phyloP scores from a whole-genome alignment of 2,888 invertebrate genomes.

The Lissocephala sabroskyi region DNA sequence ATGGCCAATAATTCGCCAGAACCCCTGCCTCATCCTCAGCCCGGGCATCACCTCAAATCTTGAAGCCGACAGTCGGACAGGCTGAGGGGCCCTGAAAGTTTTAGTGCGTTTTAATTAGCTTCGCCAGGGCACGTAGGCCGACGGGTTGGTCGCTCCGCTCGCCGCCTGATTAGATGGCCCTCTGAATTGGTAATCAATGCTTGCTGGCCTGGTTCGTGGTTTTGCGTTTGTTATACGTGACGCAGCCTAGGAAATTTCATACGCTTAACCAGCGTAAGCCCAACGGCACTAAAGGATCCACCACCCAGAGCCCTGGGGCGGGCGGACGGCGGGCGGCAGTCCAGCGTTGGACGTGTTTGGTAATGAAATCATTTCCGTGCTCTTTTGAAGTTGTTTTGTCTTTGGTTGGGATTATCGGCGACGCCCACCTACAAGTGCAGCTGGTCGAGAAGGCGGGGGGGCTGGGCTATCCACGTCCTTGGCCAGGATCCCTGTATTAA shows the following conservation, averaged over 20 bases:
- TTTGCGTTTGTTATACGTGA: constrained; percentile 55
- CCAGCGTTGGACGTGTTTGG: constrained; percentile 53
- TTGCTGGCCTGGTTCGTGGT: too few species aligned
- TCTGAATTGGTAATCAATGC: constrained; percentile 71
- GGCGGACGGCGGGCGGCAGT: too few species aligned
- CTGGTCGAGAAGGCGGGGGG: too few species aligned
- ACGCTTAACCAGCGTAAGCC: not conserved
- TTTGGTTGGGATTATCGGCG: constrained; percentile 45
- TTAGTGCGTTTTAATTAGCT: constrained; percentile 62
- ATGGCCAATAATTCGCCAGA: constrained; percentile 57
- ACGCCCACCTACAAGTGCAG: not conserved
- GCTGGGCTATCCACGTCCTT: too few species aligned
- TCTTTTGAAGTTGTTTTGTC: constrained; percentile 49
- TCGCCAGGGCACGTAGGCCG: constrained; percentile 35
- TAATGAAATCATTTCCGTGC: constrained; percentile 65
- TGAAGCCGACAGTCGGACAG: not conserved
- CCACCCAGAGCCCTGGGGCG: too few species aligned
- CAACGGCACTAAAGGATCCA: too few species aligned
- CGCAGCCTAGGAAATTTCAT: constrained; percentile 30
- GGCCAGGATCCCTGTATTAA: not conserved
- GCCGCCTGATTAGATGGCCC: constrained; percentile 57
- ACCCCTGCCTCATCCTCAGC: not conserved
- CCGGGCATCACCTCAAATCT: too few species aligned
- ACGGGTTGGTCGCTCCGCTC: too few species aligned
- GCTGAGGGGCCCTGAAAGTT: too few species aligned